phyloP scores from a whole-genome alignment of 2,797 vertebrate genomes.

The Mormyrus hasselquistii region DNA sequence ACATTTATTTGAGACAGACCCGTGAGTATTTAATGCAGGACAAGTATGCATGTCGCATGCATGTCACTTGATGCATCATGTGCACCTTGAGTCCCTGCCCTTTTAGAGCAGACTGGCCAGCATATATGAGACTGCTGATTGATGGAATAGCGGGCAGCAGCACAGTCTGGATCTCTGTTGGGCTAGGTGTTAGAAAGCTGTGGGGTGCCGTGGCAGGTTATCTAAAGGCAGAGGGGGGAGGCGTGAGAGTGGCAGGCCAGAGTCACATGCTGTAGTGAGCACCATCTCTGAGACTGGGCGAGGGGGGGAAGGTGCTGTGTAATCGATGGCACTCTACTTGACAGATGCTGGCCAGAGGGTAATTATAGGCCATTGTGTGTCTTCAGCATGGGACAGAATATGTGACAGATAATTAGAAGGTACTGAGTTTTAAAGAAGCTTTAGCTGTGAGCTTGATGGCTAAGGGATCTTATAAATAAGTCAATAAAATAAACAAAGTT shows the following conservation, averaged over 20 bases:
- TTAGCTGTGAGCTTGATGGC: conserved; percentile 58
- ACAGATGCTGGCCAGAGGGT: conserved; percentile 68
- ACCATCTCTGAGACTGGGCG: background rate
- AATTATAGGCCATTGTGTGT: conserved; percentile 72
- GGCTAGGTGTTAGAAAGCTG: background rate
- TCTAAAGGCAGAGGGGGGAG: background rate
- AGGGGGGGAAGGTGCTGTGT: background rate
- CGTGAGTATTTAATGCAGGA: background rate
- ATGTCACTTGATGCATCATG: background rate
- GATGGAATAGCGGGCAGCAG: background rate
- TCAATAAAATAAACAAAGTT: conserved; percentile 70
- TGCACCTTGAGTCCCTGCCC: background rate
- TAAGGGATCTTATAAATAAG: conserved; percentile 69
- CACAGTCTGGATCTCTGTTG: background rate
- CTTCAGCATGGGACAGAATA: conserved; percentile 67
- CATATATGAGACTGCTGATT: background rate
- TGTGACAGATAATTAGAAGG: conserved; percentile 75
- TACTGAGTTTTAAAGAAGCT: conserved; percentile 64
- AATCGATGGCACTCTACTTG: conserved; percentile 62
- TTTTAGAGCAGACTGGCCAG: background rate
- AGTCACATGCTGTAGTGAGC: background rate
- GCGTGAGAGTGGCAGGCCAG: background rate
- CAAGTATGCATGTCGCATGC: background rate
- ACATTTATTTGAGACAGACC: background rate
- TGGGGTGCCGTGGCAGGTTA: background rate